Evolutionary conservation across 2,113 vertebrate species (phyloP).

Genomic region (Orientallactaga bullata): DNA sequence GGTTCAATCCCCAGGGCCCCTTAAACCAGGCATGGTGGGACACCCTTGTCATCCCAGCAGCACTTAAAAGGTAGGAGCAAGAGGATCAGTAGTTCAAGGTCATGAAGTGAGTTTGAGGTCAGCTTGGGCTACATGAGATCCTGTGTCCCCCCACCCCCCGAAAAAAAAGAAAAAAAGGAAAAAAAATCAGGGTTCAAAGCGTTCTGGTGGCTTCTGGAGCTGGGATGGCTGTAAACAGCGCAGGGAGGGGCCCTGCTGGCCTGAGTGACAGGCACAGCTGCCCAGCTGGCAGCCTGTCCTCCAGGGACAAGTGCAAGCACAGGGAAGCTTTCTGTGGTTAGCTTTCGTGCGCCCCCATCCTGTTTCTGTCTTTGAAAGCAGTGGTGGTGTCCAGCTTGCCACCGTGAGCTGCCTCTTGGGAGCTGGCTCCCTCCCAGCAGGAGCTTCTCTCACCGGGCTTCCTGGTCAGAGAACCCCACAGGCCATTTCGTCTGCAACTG

Average conservation of each 20-base stretch:
- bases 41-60: background rate
- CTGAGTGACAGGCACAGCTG: background rate
- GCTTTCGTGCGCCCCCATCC: background rate
- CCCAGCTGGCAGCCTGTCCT: background rate
- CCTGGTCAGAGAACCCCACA: background rate
- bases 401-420: background rate
- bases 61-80: background rate
- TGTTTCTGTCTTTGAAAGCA: background rate
- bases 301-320: background rate
- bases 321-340: rapidly evolving
- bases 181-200: background rate
- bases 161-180: background rate
- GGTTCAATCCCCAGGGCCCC: background rate
- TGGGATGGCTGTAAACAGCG: background rate
- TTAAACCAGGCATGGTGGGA: background rate
- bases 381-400: background rate
- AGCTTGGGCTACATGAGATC: background rate
- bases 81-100: background rate
- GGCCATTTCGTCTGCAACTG: background rate
- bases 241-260: background rate
- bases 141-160: too few relatives aligned
- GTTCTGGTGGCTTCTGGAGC: background rate
- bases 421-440: background rate
- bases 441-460: background rate
- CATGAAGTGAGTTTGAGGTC: background rate